Conservation (phyloP, 1,140 invertebrate species). For the Ectropis grisescens region DNA sequence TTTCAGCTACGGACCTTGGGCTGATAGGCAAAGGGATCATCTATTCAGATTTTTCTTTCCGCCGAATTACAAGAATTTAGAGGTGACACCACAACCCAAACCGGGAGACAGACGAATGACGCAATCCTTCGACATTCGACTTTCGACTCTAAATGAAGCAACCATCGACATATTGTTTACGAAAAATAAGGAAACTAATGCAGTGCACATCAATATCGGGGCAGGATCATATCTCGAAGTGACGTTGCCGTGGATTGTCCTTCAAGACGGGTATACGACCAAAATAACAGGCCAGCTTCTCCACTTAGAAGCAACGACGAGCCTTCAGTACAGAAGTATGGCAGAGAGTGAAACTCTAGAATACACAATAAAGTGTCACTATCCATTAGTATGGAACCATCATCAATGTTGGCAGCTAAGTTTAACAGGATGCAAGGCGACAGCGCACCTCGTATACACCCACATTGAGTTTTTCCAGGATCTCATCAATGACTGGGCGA, state of each 20-base stretch:
- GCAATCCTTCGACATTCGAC: constrained; percentile 92
- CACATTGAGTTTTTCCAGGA: constrained; percentile 97
- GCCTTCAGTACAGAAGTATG: constrained; percentile 91
- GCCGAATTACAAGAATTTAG: constrained; percentile 84
- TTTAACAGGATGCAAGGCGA: constrained; percentile 94
- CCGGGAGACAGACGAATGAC: constrained; percentile 90
- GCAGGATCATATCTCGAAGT: constrained; percentile 95
- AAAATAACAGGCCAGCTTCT: constrained; percentile 94
- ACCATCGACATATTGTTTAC: constrained; percentile 97
- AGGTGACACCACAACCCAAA: constrained; percentile 82
- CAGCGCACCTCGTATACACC: constrained; percentile 91
- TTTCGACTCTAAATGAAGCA: constrained; percentile 91
- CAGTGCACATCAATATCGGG: constrained; percentile 93
- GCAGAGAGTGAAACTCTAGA: constrained; percentile 95
- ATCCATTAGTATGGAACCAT: constrained; percentile 94
- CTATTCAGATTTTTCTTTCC: constrained; percentile 98
- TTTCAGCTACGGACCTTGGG: constrained; percentile 98
- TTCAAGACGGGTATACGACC: constrained; percentile 87
- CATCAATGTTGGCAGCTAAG: constrained; percentile 93
- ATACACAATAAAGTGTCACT: constrained; percentile 89
- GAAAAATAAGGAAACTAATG: constrained; percentile 97
- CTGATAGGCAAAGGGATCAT: constrained; percentile 95
- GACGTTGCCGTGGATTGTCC: constrained; percentile 93
- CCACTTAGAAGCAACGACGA: constrained; percentile 94
- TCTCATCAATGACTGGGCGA: constrained; percentile 96